A percentile compares a stretch with the other conserved stretches of the same genome.
These are phyloP conservation scores for Drosophila diplacantha DNA, from an alignment of 2,888 invertebrate genomes.

Conservation along the genomic window DNA sequence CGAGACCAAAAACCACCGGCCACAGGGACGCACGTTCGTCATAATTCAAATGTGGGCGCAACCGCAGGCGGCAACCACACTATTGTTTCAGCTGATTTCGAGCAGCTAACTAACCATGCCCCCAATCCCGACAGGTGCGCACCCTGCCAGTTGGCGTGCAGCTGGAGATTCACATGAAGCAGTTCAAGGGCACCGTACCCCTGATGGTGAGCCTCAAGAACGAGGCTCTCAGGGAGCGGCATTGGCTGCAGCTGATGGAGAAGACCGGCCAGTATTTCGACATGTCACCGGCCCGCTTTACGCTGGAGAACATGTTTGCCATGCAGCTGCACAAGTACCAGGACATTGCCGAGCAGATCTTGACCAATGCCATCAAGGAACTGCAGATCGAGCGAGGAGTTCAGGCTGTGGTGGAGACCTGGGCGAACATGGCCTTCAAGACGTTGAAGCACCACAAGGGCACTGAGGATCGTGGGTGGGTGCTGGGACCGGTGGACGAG, in stretches of 20 bases:
- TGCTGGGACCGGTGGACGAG: conserved; percentile 89
- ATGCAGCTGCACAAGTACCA: conserved; percentile 93
- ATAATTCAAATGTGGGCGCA: conserved; percentile 60
- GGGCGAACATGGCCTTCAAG: conserved; percentile 83
- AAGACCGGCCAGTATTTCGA: conserved; percentile 90
- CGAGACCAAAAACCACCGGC: conserved; percentile 51
- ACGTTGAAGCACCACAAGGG: conserved; percentile 84
- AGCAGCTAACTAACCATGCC: conserved; percentile 57
- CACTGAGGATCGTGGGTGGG: conserved; percentile 86
- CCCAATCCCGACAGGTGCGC: conserved; percentile 72
- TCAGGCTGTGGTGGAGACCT: conserved; percentile 87
- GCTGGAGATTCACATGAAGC: conserved; percentile 90
- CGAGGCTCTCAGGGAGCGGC: conserved; percentile 91
- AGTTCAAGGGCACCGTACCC: conserved; percentile 91
- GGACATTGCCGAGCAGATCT: conserved; percentile 89
- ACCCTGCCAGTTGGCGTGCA: conserved; percentile 82
- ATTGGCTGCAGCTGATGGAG: conserved; percentile 93
- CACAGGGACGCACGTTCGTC: conserved; percentile 55
- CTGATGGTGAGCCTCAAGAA: conserved; percentile 94
- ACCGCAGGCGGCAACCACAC: conserved; percentile 57
- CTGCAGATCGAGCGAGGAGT: conserved; percentile 93
- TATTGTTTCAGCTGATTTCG: conserved; percentile 73
- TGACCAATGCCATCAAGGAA: conserved; percentile 93
- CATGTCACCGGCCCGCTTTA: conserved; percentile 92
- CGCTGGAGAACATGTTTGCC: conserved; percentile 93